Base-by-base conservation (phyloP, 2,888 invertebrate genomes). In the Belgica antarctica region DNA sequence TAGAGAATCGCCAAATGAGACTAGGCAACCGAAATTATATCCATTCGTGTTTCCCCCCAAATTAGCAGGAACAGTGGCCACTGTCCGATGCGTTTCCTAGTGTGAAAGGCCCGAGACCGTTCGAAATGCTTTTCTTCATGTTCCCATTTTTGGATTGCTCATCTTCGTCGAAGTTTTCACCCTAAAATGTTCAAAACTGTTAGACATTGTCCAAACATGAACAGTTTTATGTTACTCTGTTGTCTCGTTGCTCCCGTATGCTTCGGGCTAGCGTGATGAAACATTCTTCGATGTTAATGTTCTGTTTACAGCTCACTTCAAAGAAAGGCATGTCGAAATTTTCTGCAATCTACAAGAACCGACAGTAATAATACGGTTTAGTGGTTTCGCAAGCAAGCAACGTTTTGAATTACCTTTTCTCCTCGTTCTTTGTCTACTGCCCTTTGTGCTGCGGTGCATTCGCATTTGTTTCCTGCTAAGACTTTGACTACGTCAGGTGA, bases 241-340 rank as follows among this genome's bases (percentile, higher is more conserved):
- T 85, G 75, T 89, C 89, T 75, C 89, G 83, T 79, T 90, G 89
- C 80, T 92, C 91, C 71, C 91, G 83, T 80, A 92, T 92, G 82
- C 87, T 88, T 77, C 91, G 84, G 72, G 92, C 91, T 77, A 92
- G 80, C 61, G 89, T 88, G 73, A 92, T 79, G 78, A 92, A 92
- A 65, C 90, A 87, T 77, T 90, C 89, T 77, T 92, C 91, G 75
- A 92, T 91, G 75, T 92, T 92, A 72, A 92, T 86, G 77, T 92
- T 88, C 74, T 87, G 89, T 80, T 92, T 92, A 80, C 92, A 92
- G 10, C 92, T 92, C 12, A 92, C 91, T 81, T 92, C 92, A 77
- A 90, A 91, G 78, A 92, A 92, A 31, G 92, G 91, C 86, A 92
- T 89, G 74, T 92, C 91, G 76, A 92, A 92, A 77, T 89, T 89